A percentile compares a stretch with the other conserved stretches of the same genome.
phyloP scores from a whole-genome alignment of 2,113 vertebrate genomes.

The Chunga burmeisteri region DNA sequence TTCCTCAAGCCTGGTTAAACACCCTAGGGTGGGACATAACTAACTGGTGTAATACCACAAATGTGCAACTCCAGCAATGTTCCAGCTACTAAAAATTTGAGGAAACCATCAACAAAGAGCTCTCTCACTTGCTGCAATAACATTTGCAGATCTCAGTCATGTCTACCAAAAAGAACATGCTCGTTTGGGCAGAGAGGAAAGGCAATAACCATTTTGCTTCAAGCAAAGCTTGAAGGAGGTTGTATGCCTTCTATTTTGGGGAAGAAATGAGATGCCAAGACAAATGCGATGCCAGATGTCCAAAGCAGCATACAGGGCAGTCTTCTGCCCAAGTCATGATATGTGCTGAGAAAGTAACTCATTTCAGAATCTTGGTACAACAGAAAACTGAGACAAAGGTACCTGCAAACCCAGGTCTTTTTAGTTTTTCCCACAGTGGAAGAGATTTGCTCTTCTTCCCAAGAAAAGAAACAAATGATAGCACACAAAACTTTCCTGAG shows the following conservation, averaged over 20 bases:
- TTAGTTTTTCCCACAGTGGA: background rate
- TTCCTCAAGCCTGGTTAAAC: background rate
- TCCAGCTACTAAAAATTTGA: background rate
- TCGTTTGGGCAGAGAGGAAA: background rate
- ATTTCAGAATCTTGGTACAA: too few species aligned
- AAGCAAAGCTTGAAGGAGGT: background rate
- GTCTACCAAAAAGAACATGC: accelerated
- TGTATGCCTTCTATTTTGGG: background rate
- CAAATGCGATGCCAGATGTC: background rate
- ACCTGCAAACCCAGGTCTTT: background rate
- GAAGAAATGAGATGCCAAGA: background rate
- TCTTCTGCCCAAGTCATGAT: background rate
- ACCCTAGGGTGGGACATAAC: background rate
- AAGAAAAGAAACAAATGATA: background rate
- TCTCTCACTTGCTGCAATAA: background rate
- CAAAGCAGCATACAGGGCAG: background rate
- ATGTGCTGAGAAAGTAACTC: background rate
- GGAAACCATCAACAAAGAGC: background rate
- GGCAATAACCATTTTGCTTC: background rate
- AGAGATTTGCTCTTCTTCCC: background rate
- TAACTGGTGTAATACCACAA: background rate
- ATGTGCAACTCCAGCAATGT: background rate
- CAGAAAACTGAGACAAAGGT: background rate
- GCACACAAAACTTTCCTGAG: background rate
- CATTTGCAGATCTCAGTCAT: background rate